Evolutionary conservation across 1,140 invertebrate species (phyloP).

Genomic region (Drosophila bocki): DNA sequence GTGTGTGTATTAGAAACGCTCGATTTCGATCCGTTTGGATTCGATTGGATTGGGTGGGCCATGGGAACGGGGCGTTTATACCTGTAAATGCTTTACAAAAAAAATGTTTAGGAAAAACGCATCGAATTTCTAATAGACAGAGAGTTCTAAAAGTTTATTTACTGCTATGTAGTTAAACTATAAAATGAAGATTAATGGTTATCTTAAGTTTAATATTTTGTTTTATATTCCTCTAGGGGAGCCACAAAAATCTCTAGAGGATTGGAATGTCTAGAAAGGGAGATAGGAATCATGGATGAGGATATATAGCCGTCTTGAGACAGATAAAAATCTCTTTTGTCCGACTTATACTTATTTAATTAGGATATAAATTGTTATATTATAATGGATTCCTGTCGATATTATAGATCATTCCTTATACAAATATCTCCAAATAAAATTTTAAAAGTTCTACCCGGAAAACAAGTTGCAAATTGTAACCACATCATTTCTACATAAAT

Average conservation of each 20-base stretch:
- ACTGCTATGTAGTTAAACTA: background rate
- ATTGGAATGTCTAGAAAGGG: background rate
- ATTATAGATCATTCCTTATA: too few relatives aligned
- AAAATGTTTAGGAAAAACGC: constrained; percentile 32
- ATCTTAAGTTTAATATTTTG: background rate
- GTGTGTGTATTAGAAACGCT: constrained; percentile 45
- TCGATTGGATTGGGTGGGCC: constrained; percentile 52
- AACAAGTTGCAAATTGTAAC: background rate
- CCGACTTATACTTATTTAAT: too few relatives aligned
- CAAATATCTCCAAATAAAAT: too few relatives aligned
- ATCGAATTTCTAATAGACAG: constrained; percentile 29
- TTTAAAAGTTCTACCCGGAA: background rate
- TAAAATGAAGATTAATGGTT: background rate
- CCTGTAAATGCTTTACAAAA: constrained; percentile 17
- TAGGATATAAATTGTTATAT: too few relatives aligned
- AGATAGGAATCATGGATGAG: background rate
- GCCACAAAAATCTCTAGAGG: background rate
- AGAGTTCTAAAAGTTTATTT: constrained; percentile 13
- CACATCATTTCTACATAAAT: background rate
- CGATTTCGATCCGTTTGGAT: constrained; percentile 27
- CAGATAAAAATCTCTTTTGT: background rate
- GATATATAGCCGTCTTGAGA: background rate
- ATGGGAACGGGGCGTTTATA: constrained; percentile 40
- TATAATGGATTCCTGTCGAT: too few relatives aligned
- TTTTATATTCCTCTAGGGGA: background rate